Percentiles rank a stretch among this genome's conserved stretches.
Conservation (phyloP, 2,797 vertebrate genomes). For the Saguinus oedipus region DNA sequence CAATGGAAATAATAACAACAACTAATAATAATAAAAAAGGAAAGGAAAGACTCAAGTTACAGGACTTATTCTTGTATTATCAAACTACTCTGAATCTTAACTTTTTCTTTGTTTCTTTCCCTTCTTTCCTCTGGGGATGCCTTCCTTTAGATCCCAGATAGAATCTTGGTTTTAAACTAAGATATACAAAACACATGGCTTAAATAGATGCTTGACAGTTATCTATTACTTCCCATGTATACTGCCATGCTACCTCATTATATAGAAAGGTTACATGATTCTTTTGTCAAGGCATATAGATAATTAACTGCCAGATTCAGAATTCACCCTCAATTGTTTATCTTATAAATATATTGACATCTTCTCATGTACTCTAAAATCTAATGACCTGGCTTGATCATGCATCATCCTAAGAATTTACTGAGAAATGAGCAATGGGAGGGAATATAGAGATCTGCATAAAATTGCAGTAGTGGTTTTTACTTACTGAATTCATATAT, state of each 20-base stretch:
- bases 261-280: conserved; percentile 59
- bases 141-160: background rate
- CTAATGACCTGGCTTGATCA: conserved; percentile 59
- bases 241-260: conserved; percentile 53
- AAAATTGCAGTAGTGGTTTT: conserved; percentile 22
- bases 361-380: conserved; percentile 54
- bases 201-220: conserved; percentile 56
- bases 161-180: conserved; percentile 26
- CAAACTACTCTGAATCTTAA: background rate
- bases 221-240: conserved; percentile 40
- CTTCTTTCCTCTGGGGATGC: background rate
- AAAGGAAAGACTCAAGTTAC: background rate
- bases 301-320: conserved; percentile 72
- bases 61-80: background rate
- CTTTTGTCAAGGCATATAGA: conserved; percentile 64
- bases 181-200: background rate
- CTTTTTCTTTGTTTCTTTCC: background rate
- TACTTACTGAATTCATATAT: conserved; percentile 39
- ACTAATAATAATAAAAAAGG: background rate
- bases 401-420: conserved; percentile 60
- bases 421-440: conserved; percentile 55
- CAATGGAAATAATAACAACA: background rate
- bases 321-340: conserved; percentile 70
- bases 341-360: conserved; percentile 71
- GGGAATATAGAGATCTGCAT: background rate